Evolutionary conservation across 1,140 invertebrate species (phyloP).

Genomic region (Euwallacea fornicatus): DNA sequence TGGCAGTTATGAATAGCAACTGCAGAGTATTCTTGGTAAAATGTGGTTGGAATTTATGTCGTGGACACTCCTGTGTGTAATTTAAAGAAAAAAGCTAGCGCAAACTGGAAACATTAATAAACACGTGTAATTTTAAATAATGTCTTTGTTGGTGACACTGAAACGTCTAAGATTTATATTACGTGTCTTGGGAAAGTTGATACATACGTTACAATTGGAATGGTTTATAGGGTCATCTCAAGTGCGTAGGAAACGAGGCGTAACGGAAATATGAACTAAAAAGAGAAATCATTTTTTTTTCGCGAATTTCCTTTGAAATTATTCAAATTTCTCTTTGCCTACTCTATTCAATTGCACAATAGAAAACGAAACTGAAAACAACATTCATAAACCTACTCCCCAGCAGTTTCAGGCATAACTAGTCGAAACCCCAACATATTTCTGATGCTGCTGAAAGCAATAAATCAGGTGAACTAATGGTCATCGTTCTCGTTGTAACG

Average conservation of each 20-base stretch:
- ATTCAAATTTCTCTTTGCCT: not conserved
- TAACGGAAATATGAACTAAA: slow-evolving; percentile 28
- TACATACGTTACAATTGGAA: slow-evolving; percentile 29
- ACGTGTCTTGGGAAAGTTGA: slow-evolving; percentile 32
- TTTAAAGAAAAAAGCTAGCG: not conserved
- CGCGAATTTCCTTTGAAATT: slow-evolving; percentile 8
- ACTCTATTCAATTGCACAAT: not conserved
- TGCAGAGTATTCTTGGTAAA: not conserved
- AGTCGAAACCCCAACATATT: slow-evolving; percentile 26
- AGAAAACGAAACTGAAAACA: not conserved
- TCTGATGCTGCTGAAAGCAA: slow-evolving; percentile 3
- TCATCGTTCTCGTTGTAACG: slow-evolving; percentile 38
- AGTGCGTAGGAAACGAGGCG: slow-evolving; percentile 33
- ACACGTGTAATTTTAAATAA: slow-evolving; percentile 21
- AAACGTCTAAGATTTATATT: slow-evolving; percentile 29
- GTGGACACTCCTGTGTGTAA: no score
- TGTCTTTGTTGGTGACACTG: slow-evolving; percentile 5
- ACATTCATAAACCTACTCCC: no score
- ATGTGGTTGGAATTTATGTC: not conserved
- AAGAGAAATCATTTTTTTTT: slow-evolving; percentile 29
- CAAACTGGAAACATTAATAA: not conserved
- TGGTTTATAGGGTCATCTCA: slow-evolving; percentile 34
- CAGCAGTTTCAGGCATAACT: slow-evolving; percentile 19
- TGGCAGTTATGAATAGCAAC: not conserved
- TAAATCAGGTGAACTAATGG: slow-evolving; percentile 42